Conservation (phyloP, 1,140 invertebrate genomes). For the Nomia melanderi region DNA sequence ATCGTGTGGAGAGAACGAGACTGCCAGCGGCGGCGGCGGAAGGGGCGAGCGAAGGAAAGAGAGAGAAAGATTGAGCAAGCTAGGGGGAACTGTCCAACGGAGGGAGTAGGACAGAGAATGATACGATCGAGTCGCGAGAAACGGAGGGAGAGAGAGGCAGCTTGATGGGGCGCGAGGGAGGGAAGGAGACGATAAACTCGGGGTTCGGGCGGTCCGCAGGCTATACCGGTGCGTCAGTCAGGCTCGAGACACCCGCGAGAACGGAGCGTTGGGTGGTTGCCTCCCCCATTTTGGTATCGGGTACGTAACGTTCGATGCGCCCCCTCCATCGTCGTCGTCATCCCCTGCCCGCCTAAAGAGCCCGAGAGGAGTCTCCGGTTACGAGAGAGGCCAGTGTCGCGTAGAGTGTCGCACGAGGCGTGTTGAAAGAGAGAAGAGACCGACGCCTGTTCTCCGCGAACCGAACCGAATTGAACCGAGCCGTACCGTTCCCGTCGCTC, state of each 20-base stretch:
- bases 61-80: neutral
- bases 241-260: conserved; percentile 72
- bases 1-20: neutral
- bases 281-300: conserved; percentile 47
- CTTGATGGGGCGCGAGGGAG: neutral
- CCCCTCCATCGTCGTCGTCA: conserved; percentile 47
- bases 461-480: no score
- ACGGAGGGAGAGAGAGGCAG: neutral
- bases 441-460: neutral
- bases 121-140: neutral
- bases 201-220: conserved; percentile 55
- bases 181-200: conserved; percentile 3
- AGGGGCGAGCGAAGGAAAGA: conserved; percentile 4
- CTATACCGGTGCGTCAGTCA: conserved; percentile 70
- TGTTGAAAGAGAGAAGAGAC: no score
- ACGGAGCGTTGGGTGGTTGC: conserved; percentile 62
- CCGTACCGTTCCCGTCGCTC: no score
- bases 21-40: neutral
- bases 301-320: conserved; percentile 57
- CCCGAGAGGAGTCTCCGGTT: conserved; percentile 2
- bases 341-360: conserved; percentile 48
- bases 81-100: no score
- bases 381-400: conserved; percentile 63
- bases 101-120: no score
- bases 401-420: conserved; percentile 51